phyloP scores from a whole-genome alignment of 2,113 vertebrate genomes.

The Mormyrus iriodes region DNA sequence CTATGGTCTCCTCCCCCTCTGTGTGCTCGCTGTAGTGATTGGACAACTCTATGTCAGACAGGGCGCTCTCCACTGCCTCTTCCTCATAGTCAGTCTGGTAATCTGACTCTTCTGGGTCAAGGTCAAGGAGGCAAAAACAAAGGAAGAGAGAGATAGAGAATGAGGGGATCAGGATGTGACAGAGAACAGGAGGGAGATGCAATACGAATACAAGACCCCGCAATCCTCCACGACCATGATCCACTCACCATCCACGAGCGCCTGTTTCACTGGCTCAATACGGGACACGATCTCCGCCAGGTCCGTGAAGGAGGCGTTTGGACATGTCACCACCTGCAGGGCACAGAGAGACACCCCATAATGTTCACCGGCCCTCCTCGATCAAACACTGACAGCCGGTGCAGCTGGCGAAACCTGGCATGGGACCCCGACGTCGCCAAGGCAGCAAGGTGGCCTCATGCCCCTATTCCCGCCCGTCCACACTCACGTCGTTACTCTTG shows the following conservation, averaged over 20 bases:
- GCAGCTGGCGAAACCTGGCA: not conserved
- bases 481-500: constrained; percentile 66
- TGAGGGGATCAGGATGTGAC: not conserved
- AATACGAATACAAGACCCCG: not conserved
- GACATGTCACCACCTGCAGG: constrained; percentile 73
- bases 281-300: constrained; percentile 90
- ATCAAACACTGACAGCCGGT: not conserved
- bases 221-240: not conserved
- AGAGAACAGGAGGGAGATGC: not conserved
- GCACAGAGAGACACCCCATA: constrained; percentile 12
- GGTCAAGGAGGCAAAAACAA: constrained; percentile 13
- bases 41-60: constrained; percentile 58
- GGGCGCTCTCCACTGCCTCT: constrained; percentile 69
- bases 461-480: not conserved
- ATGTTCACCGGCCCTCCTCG: not conserved
- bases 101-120: constrained; percentile 79
- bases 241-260: constrained; percentile 74
- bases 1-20: constrained; percentile 64
- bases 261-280: constrained; percentile 77
- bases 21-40: constrained; percentile 53
- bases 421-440: not conserved
- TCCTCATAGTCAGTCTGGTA: constrained; percentile 88
- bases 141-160: constrained; percentile 18
- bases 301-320: constrained; percentile 89
- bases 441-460: not conserved